phyloP scores from a whole-genome alignment of 2,888 invertebrate genomes.

The Cartodere bifasciata region DNA sequence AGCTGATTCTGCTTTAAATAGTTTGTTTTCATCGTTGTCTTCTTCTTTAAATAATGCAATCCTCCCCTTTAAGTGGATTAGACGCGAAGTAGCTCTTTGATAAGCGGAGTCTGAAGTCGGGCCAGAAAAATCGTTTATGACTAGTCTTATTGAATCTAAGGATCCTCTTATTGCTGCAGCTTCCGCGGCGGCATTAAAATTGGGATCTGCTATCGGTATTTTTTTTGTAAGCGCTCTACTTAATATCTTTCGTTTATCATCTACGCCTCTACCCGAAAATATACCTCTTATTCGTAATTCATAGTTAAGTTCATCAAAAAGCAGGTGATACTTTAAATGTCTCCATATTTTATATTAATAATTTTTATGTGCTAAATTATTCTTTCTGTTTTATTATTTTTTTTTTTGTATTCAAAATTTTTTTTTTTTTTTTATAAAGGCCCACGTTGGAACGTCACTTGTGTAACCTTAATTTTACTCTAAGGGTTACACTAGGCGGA shows the following conservation, averaged over 20 bases:
- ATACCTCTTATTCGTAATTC: slow-evolving; percentile 1
- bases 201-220: not conserved
- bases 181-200: not conserved
- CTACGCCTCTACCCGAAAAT: slow-evolving; percentile 1
- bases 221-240: not conserved
- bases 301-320: slow-evolving; percentile 5
- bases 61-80: not conserved
- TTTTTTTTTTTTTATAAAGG: no score
- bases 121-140: slow-evolving; percentile 3
- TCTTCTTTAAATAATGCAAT: not conserved
- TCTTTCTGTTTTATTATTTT: no score
- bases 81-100: not conserved
- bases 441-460: no score
- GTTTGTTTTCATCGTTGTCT: not conserved
- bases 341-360: no score
- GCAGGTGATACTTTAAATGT: no score
- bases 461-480: no score
- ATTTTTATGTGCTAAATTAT: no score
- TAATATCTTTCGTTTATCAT: slow-evolving; percentile 5
- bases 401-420: no score
- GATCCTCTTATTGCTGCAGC: slow-evolving; percentile 1
- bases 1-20: slow-evolving; percentile 1
- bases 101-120: not conserved
- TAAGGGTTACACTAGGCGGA: no score
- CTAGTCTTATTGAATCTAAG: slow-evolving; percentile 3